Evolutionary conservation across 1,140 invertebrate species (phyloP), one percentile per base, ranked within the genome.

Genomic region (Melanaphis sacchari): DNA sequence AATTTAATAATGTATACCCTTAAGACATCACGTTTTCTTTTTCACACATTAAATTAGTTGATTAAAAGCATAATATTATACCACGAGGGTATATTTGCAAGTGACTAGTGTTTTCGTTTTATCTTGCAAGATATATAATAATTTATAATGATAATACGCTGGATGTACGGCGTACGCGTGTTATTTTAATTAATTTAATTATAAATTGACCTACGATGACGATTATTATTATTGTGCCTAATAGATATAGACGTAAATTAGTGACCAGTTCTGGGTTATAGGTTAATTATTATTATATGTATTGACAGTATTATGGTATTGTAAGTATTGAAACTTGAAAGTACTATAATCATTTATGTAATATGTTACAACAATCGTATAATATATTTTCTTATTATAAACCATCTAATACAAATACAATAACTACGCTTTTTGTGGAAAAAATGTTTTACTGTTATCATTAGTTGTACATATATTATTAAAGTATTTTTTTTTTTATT

Each of bases 11-110:
- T 18, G 15, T 85, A 43, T 26, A 85, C 31, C 84, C 84, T 31
- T 21, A 85, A 31, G 82, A 31, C 84, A 85, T 85, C 40, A 43
- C 84, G 84, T 85, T 43, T 85, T 85, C 24, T n/a, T 43, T 85
- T 85, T 85, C 26, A 15, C 41, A 18, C 41, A 46, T 85, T 85
- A 43, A 85, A 40, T 85, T 41, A 26, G 84, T n/a, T 9, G 3
- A 43, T 85, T 21, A 15, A 85, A 40, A 43, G 1, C 8, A 31
- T n/a, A 46, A n/a, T 18, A 76, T 76, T n/a, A 43, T 18, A 18
- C 41, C 15, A 43, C 15, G 15, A 76, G 59, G 31, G 15, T n/a
- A n/a, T 76, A 18, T n/a, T 18, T 18, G 18, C 46, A 49, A 15
- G 15, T 76, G 59, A 76, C n/a, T 85, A 43, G 41, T 43, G 11